Percentiles rank a stretch among this genome's conserved stretches.
Conservation (phyloP, 2,113 vertebrate genomes). For the Ailuropoda melanoleuca region DNA sequence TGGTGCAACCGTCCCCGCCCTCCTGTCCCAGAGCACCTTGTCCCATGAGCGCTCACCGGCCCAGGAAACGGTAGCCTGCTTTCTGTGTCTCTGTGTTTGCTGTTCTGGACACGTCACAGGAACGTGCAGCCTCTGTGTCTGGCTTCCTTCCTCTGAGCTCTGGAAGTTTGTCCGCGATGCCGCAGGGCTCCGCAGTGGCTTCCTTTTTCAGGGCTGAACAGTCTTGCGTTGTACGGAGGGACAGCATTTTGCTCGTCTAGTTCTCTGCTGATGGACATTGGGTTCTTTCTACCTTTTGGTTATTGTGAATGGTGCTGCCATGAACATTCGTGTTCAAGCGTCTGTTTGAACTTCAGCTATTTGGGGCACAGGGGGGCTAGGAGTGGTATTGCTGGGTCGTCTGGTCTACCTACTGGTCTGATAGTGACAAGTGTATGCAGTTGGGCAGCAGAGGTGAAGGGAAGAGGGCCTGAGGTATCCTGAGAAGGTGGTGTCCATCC, state of each 20-base stretch:
- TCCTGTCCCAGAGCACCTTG: accelerated
- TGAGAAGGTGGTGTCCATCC: too few relatives aligned
- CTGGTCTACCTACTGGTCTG: accelerated
- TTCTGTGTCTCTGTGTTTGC: neutral
- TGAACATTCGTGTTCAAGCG: accelerated
- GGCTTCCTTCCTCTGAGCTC: accelerated
- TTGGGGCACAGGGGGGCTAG: accelerated
- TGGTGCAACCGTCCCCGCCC: accelerated
- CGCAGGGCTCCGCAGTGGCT: accelerated
- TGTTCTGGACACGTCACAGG: accelerated
- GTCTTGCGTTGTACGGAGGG: accelerated
- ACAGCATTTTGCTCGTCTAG: accelerated
- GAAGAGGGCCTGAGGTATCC: neutral
- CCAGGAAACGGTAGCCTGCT: accelerated
- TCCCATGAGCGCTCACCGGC: accelerated
- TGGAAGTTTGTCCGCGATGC: accelerated
- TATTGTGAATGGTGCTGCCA: accelerated
- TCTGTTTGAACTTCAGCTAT: accelerated
- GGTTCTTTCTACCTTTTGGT: accelerated
- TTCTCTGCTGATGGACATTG: accelerated
- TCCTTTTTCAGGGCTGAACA: neutral
- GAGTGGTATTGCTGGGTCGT: too few relatives aligned
- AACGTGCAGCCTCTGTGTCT: accelerated
- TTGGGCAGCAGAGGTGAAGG: neutral
- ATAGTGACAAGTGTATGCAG: accelerated